Evolutionary conservation across 2,797 vertebrate species (phyloP).

Genomic region (Pagetopsis macropterus): DNA sequence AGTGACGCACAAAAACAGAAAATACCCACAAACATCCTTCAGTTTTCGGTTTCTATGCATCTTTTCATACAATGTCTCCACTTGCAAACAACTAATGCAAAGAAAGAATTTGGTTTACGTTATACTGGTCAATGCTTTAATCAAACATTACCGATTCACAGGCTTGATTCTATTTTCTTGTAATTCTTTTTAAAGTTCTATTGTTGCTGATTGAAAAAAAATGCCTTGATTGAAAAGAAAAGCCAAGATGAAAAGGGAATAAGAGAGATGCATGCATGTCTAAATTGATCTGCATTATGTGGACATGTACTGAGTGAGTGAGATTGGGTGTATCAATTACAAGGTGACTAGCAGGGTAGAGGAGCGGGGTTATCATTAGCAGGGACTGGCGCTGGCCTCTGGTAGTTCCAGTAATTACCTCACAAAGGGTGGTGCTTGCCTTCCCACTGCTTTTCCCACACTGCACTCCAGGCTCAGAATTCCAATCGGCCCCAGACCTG

Average conservation of each 20-base stretch:
- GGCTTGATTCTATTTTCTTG: background rate
- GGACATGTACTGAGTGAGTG: constrained; percentile 57
- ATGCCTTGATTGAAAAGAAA: background rate
- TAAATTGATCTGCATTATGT: constrained; percentile 26
- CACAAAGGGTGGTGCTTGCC: constrained; percentile 86
- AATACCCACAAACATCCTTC: background rate
- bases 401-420: constrained; percentile 89
- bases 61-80: constrained; percentile 1
- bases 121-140: background rate
- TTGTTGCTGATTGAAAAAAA: background rate
- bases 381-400: constrained; percentile 82
- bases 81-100: background rate
- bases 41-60: background rate
- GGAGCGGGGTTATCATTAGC: constrained; percentile 85
- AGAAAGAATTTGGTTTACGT: background rate
- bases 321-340: constrained; percentile 77
- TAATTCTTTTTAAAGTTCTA: background rate
- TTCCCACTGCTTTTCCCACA: constrained; percentile 89
- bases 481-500: constrained; percentile 86
- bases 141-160: constrained; percentile 5
- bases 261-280: constrained; percentile 12
- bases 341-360: constrained; percentile 82
- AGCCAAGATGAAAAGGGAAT: background rate
- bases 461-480: constrained; percentile 87
- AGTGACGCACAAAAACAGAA: background rate